A percentile compares a stretch with the other conserved stretches of the same genome.
Conservation (phyloP, 2,888 invertebrate genomes). For the Corythucha ciliata region DNA sequence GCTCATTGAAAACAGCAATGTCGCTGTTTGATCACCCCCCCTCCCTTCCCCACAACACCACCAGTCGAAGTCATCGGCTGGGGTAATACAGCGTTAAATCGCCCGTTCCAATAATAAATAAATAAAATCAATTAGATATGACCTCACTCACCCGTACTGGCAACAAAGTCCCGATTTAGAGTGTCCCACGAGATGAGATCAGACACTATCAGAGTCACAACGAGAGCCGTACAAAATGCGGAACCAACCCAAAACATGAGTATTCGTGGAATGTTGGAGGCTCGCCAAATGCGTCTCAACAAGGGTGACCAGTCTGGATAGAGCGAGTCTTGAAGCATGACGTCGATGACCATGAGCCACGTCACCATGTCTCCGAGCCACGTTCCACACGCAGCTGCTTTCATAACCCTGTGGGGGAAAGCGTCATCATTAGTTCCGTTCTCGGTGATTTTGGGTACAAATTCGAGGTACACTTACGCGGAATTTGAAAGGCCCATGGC, state of each 20-base stretch:
- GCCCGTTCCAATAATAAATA: too few species aligned
- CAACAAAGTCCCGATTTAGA: constrained; percentile 44
- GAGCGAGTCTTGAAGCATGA: constrained; percentile 47
- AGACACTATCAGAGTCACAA: constrained; percentile 44
- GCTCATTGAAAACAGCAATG: too few species aligned
- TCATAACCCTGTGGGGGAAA: constrained; percentile 42
- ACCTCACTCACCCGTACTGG: constrained; percentile 40
- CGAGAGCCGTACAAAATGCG: constrained; percentile 41
- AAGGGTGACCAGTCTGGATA: constrained; percentile 44
- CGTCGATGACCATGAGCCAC: constrained; percentile 47
- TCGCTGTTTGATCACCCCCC: too few species aligned
- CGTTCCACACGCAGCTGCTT: constrained; percentile 46
- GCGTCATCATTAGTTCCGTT: background rate
- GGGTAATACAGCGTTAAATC: too few species aligned
- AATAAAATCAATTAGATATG: too few species aligned
- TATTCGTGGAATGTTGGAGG: constrained; percentile 42
- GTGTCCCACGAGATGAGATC: constrained; percentile 46
- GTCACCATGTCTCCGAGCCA: constrained; percentile 48
- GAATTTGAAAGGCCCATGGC: constrained; percentile 44
- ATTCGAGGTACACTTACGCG: constrained; percentile 32
- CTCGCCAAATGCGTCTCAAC: constrained; percentile 40
- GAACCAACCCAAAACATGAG: constrained; percentile 45
- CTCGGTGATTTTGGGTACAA: background rate
- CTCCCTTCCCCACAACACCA: too few species aligned
- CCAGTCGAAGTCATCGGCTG: too few species aligned